A percentile compares a stretch with the other conserved stretches of the same genome.
Conservation (phyloP, 2,797 vertebrate species). For the Phoebastria nigripes region DNA sequence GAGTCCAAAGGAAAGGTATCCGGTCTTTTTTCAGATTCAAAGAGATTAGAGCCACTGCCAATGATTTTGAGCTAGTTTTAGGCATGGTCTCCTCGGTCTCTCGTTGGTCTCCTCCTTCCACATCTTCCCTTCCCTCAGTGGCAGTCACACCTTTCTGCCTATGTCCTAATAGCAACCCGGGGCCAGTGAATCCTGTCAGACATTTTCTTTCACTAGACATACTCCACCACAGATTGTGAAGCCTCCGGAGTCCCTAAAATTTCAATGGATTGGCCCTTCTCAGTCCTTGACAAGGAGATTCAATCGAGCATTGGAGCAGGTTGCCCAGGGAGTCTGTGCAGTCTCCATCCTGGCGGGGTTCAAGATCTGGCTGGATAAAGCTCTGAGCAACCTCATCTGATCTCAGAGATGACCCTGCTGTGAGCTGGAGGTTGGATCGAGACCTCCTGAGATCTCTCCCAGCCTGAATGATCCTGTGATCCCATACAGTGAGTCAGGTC, state of each 20-base stretch:
- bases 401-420: not conserved
- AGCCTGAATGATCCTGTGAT: not conserved
- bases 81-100: not conserved
- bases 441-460: not conserved
- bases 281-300: not conserved
- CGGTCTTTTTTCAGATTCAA: not conserved
- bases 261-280: not conserved
- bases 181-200: not conserved
- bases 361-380: not conserved
- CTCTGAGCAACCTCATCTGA: not conserved
- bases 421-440: not conserved
- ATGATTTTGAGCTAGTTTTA: not conserved
- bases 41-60: not conserved
- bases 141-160: not conserved
- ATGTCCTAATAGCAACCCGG: rapidly evolving
- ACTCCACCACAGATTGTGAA: not conserved
- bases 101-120: not conserved
- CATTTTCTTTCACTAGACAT: not conserved
- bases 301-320: not conserved
- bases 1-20: not conserved
- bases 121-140: not conserved
- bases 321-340: not conserved
- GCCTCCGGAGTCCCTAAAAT: not conserved
- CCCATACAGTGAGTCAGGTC: not conserved
- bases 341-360: not conserved